Conservation (phyloP, 2,888 invertebrate genomes). For the Megalurothrips usitatus region DNA sequence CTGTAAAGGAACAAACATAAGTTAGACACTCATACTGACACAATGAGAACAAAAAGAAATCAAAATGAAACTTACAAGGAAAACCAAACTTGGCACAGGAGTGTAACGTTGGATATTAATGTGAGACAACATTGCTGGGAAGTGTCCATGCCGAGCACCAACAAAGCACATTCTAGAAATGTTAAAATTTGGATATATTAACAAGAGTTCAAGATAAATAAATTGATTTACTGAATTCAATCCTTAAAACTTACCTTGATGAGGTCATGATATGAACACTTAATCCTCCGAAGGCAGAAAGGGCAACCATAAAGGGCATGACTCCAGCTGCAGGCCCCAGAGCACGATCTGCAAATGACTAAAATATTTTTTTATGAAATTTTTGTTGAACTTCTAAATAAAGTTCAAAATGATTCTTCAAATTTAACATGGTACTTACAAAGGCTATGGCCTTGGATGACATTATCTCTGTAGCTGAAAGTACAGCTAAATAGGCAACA, state of each 20-base stretch:
- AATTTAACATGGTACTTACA: constrained; percentile 53
- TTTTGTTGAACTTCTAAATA: not conserved
- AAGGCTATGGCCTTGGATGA: constrained; percentile 94
- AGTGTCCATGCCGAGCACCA: constrained; percentile 84
- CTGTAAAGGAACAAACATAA: constrained; percentile 50
- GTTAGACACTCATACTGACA: not conserved
- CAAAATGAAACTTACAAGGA: constrained; percentile 59
- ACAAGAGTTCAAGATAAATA: not conserved
- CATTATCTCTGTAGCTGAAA: constrained; percentile 75
- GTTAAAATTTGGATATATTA: not conserved
- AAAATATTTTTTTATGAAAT: not conserved
- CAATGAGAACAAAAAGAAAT: not conserved
- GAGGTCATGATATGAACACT: constrained; percentile 95
- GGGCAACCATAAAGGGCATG: constrained; percentile 87
- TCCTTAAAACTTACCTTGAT: constrained; percentile 54
- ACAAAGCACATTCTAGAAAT: constrained; percentile 74
- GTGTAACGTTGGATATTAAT: constrained; percentile 71
- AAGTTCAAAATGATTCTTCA: not conserved
- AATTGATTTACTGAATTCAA: not conserved
- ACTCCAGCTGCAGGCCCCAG: constrained; percentile 71
- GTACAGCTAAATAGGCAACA: constrained; percentile 80
- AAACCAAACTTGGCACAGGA: constrained; percentile 75
- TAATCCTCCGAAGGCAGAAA: constrained; percentile 87
- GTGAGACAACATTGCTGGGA: constrained; percentile 74
- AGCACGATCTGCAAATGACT: constrained; percentile 80